A percentile compares a stretch with the other conserved stretches of the same genome.
Evolutionary conservation across 2,888 invertebrate species (phyloP).

Genomic region (Drosophila seclusa): DNA sequence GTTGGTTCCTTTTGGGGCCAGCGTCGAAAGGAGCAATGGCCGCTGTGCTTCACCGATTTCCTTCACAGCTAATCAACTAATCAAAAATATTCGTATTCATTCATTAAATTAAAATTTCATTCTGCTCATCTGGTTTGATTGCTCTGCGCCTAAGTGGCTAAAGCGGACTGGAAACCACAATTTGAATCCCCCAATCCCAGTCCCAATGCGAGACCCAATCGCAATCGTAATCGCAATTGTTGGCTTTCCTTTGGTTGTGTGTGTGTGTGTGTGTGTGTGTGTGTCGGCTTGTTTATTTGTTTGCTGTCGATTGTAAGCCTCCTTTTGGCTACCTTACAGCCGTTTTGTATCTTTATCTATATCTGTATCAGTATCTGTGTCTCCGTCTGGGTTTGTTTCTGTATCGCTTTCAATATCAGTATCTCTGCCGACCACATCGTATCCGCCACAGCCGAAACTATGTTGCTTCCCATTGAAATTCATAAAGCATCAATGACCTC

Average conservation of each 20-base stretch:
- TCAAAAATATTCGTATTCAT: conserved; percentile 71
- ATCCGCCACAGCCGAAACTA: conserved; percentile 58
- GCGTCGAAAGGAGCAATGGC: conserved; percentile 2
- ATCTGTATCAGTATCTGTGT: conserved; percentile 19
- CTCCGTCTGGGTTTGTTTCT: conserved; percentile 32
- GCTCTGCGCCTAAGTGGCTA: conserved; percentile 73
- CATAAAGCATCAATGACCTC: conserved; percentile 70
- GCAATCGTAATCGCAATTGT: conserved; percentile 75
- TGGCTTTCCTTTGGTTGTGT: conserved; percentile 51
- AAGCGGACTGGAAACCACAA: conserved; percentile 40
- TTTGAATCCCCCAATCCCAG: conserved; percentile 55
- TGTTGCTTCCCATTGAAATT: conserved; percentile 71
- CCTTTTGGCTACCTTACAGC: conserved; percentile 37
- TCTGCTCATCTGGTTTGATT: conserved; percentile 77
- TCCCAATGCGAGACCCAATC: conserved; percentile 60
- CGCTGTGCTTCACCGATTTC: conserved; percentile 24
- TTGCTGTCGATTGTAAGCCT: conserved; percentile 53
- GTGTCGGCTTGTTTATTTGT: conserved; percentile 58
- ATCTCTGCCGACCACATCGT: conserved; percentile 42
- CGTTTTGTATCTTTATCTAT: conserved; percentile 33
- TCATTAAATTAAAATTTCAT: conserved; percentile 80
- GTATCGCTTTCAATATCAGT: conserved; percentile 24
- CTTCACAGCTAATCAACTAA: conserved; percentile 72
- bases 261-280: neutral
- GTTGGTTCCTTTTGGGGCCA: neutral